Base-by-base conservation (phyloP, 2,113 vertebrate genomes). In the Vidua macroura region DNA sequence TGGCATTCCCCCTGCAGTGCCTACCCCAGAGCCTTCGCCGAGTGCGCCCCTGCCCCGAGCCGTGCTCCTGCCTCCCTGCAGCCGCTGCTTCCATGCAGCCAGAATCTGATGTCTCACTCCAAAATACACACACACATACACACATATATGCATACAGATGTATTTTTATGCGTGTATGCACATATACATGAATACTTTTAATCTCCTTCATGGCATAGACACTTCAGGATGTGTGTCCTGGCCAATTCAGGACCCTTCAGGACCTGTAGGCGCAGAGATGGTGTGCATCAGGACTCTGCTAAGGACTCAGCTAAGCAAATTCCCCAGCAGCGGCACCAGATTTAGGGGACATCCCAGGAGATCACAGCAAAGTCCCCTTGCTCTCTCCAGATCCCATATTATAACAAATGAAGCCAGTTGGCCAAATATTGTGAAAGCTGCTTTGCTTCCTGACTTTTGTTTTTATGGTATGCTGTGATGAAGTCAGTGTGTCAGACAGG, bases 101-200 rank as follows among this genome's bases (percentile, higher is more conserved):
- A 41, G 46, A 31, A 24, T 21, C 4, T 22, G 27, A 15, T 46
- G 22, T 43, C 52, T 83, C 31, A 3, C 35, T 67, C n/a, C 43
- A 35, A 80, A 83, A 39, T 4, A 2, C 5, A 6, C 7, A 17
- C 7, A 15, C 7, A 15, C 12, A 35, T 35, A 6, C 7, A 14
- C 7, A 14, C 4, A 9, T 0, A 24, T 10, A 16, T 4, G 9
- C 4, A 23, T 4, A 20, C 4, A 35, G 7, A 21, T 31, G 7
- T 19, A 7, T 9, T 15, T 33, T 15, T 20, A 33, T 23, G 24
- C 8, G 17, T 12, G 2, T 7, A 4, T 14, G 11, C 25, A 56
- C 19, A 5, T 17, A 17, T 8, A 4, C 1, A 5, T 2, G 48
- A 1, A 3, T 43, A 13, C 14, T 10, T 41, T 51, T n/a, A 6